Evolutionary conservation across 2,113 vertebrate genomes (phyloP).

Genomic region (Notechis scutatus): DNA sequence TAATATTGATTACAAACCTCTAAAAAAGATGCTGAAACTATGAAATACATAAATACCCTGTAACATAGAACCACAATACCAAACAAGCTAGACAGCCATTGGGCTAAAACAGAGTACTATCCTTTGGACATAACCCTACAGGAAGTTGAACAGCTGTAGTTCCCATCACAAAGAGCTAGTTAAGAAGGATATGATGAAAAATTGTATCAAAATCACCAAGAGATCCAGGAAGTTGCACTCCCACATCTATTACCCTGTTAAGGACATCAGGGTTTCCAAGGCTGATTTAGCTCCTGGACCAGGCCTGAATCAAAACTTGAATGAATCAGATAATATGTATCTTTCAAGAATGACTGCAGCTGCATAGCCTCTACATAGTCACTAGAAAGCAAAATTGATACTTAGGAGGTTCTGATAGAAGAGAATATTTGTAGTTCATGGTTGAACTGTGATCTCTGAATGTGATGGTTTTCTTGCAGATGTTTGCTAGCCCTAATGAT

Average conservation of each 20-base stretch:
- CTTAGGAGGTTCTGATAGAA: background rate
- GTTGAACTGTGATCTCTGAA: background rate
- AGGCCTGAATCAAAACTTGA: background rate
- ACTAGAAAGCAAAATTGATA: background rate
- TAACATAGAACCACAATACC: background rate
- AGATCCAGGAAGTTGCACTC: background rate
- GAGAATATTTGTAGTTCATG: background rate
- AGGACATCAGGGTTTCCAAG: background rate
- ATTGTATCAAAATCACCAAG: background rate
- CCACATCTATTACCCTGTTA: background rate
- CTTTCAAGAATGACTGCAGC: background rate
- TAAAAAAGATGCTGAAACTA: background rate
- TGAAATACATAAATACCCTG: background rate
- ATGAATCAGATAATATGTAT: background rate
- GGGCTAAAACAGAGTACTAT: background rate
- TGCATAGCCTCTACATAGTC: background rate
- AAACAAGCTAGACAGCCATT: background rate
- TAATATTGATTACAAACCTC: background rate
- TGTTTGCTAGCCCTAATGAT: background rate
- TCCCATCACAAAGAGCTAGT: background rate
- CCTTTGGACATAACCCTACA: background rate
- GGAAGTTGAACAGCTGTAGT: background rate
- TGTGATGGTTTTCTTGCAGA: background rate
- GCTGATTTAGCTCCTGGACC: background rate
- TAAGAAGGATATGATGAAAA: background rate